These are phyloP conservation scores for Drosophila paramelanica DNA, from an alignment of 2,888 invertebrate genomes.

Conservation along the genomic window DNA sequence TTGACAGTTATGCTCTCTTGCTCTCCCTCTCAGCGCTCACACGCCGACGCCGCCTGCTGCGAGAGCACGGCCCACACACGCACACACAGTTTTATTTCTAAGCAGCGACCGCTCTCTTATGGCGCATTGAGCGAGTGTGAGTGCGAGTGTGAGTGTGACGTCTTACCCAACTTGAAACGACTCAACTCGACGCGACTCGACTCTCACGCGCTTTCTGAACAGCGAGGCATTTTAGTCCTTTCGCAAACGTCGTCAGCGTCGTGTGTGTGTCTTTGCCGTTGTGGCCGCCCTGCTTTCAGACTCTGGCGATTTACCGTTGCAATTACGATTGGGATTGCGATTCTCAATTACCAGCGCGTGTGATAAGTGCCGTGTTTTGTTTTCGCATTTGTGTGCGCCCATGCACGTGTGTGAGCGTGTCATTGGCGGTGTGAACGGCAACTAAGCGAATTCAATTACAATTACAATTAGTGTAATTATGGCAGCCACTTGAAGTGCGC, in stretches of 20 bases:
- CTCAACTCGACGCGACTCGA: slow-evolving; percentile 50
- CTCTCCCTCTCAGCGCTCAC: slow-evolving; percentile 48
- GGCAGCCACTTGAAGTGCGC: slow-evolving; percentile 63
- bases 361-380: slow-evolving; percentile 60
- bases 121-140: slow-evolving; percentile 26
- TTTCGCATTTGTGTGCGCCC: slow-evolving; percentile 24
- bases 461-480: slow-evolving; percentile 75
- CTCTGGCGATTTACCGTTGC: slow-evolving; percentile 58
- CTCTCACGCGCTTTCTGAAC: slow-evolving; percentile 56
- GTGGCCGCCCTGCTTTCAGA: slow-evolving; percentile 38
- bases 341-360: slow-evolving; percentile 59
- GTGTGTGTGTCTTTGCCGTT: slow-evolving; percentile 76
- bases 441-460: slow-evolving; percentile 76
- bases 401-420: slow-evolving; percentile 11
- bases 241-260: slow-evolving; percentile 82
- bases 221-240: slow-evolving; percentile 80
- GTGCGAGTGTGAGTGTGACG: slow-evolving; percentile 53
- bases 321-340: slow-evolving; percentile 47
- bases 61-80: slow-evolving; percentile 52
- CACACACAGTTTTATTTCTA: slow-evolving; percentile 56
- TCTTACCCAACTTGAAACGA: slow-evolving; percentile 64
- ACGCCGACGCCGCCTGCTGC: slow-evolving; percentile 70
- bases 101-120: slow-evolving; percentile 64
- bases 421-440: slow-evolving; percentile 49
- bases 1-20: slow-evolving; percentile 33